A percentile compares a stretch with the other conserved stretches of the same genome.
These are phyloP conservation scores for Echinops telfairi DNA, from an alignment of 2,113 vertebrate genomes.

Conservation along the genomic window DNA sequence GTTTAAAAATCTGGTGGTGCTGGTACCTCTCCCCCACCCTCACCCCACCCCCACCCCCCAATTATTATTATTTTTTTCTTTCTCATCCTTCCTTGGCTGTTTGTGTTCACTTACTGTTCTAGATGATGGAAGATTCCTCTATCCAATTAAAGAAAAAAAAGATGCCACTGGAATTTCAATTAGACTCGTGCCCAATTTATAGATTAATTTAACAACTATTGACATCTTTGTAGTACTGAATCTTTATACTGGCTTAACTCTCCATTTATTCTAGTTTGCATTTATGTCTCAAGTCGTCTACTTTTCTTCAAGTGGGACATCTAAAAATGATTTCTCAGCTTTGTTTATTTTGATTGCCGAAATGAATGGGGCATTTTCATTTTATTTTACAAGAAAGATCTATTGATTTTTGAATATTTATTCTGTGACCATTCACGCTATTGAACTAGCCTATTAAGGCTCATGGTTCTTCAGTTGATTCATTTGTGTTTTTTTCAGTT, in stretches of 20 bases:
- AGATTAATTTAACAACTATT: constrained; percentile 73
- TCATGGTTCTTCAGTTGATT: constrained; percentile 68
- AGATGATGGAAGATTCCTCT: constrained; percentile 63
- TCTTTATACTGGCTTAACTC: constrained; percentile 54
- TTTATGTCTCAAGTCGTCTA: constrained; percentile 60
- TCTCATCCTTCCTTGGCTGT: constrained; percentile 53
- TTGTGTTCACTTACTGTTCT: constrained; percentile 44
- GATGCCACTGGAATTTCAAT: constrained; percentile 56
- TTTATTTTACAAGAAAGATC: constrained; percentile 65
- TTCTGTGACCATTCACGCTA: constrained; percentile 56
- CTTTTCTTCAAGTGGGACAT: constrained; percentile 64
- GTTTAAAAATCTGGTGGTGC: constrained; percentile 19
- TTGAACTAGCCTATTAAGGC: constrained; percentile 55
- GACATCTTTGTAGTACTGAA: constrained; percentile 70
- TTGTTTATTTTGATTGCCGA: constrained; percentile 63
- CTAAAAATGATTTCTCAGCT: constrained; percentile 61
- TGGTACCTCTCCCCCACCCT: background rate
- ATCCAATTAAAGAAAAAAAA: constrained; percentile 44
- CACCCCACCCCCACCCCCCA: background rate
- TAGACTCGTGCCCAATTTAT: constrained; percentile 68
- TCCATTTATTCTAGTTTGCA: constrained; percentile 59
- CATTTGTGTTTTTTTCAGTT: constrained; percentile 52
- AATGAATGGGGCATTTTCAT: constrained; percentile 60
- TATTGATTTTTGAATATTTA: constrained; percentile 76
- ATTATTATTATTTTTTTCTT: constrained; percentile 29